Evolutionary conservation across 2,888 invertebrate species (phyloP).

Genomic region (Acleris literana): DNA sequence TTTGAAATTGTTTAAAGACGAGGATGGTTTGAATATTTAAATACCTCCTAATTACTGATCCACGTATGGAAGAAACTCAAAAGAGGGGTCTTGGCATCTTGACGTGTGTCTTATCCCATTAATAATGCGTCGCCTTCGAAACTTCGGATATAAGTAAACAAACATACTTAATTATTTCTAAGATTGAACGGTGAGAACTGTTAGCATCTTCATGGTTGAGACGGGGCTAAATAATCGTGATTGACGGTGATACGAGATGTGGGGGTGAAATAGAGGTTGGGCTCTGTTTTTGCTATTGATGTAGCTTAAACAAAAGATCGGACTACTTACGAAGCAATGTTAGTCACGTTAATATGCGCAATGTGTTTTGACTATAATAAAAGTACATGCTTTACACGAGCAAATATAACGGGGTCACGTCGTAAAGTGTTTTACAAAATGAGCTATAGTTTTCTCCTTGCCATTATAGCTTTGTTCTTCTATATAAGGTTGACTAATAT

Average conservation of each 20-base stretch:
- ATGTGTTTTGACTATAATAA: too few species aligned
- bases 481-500: too few species aligned
- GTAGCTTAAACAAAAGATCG: too few species aligned
- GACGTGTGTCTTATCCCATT: constrained; percentile 50
- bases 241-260: not conserved
- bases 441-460: too few species aligned
- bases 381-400: too few species aligned
- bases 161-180: constrained; percentile 32
- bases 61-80: constrained; percentile 49
- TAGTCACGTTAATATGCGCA: too few species aligned
- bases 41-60: constrained; percentile 49
- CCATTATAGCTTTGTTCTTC: too few species aligned
- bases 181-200: constrained; percentile 10
- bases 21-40: constrained; percentile 50
- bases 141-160: constrained; percentile 23
- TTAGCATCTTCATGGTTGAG: constrained; percentile 4
- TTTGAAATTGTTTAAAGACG: constrained; percentile 11
- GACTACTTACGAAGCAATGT: too few species aligned
- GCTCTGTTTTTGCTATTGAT: too few species aligned
- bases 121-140: constrained; percentile 45
- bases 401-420: too few species aligned
- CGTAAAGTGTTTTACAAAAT: too few species aligned
- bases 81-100: constrained; percentile 52
- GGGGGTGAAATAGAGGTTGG: not conserved
- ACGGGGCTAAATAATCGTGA: not conserved